Evolutionary conservation across 2,797 vertebrate species (phyloP).

Genomic region (Gambusia yucatana): DNA sequence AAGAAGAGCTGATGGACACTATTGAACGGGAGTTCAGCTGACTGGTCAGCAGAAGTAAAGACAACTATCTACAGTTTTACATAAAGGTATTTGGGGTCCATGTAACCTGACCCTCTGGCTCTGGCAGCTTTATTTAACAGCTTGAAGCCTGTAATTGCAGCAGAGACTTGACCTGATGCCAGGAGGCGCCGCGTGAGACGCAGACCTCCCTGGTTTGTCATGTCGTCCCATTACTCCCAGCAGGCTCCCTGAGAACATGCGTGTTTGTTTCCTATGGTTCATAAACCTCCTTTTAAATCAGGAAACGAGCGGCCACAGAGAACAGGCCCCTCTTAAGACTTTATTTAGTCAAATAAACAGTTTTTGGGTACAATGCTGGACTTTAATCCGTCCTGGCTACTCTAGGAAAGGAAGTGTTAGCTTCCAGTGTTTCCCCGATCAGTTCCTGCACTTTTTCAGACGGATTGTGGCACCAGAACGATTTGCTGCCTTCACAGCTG

Average conservation of each 20-base stretch:
- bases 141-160: slow-evolving; percentile 31
- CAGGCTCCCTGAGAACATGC: slow-evolving; percentile 11
- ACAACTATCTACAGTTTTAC: neutral
- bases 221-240: slow-evolving; percentile 20
- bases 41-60: slow-evolving; percentile 31
- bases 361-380: neutral
- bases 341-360: neutral
- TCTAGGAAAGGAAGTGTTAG: slow-evolving; percentile 54
- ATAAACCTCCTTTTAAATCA: slow-evolving; percentile 35
- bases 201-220: slow-evolving; percentile 36
- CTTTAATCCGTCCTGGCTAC: neutral
- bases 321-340: neutral
- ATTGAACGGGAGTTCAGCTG: slow-evolving; percentile 83
- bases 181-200: slow-evolving; percentile 28
- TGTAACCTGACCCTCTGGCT: neutral
- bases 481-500: slow-evolving; percentile 33
- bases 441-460: slow-evolving; percentile 61
- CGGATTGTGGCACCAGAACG: slow-evolving; percentile 17
- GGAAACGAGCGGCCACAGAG: slow-evolving; percentile 13
- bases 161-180: slow-evolving; percentile 29
- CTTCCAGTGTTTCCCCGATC: slow-evolving; percentile 73
- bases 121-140: slow-evolving; percentile 53
- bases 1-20: slow-evolving; percentile 85
- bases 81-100: neutral
- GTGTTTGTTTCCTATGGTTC: slow-evolving; percentile 9